Conservation (phyloP, 2,797 vertebrate genomes). For the Hydrocynus forskahlii region DNA sequence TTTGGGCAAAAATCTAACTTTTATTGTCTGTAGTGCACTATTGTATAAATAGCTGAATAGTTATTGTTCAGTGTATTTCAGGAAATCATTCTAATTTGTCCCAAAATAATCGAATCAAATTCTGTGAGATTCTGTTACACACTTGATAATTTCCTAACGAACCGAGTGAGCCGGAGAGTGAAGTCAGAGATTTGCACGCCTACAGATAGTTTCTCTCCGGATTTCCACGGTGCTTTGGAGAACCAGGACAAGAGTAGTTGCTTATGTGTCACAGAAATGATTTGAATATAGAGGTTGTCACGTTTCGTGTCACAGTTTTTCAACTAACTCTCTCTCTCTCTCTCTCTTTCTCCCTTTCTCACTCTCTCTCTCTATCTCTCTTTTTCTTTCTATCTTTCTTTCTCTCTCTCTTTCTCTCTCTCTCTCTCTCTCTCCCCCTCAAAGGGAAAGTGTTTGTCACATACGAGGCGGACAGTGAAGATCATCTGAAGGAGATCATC, state of each 20-base stretch:
- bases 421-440: not conserved
- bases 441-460: slow-evolving; percentile 82
- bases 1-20: too few relatives aligned
- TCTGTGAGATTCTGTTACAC: not conserved
- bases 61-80: too few relatives aligned
- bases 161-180: not conserved
- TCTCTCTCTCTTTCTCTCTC: too few relatives aligned
- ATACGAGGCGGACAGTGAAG: slow-evolving; percentile 79
- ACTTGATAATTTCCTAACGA: not conserved
- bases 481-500: slow-evolving; percentile 81
- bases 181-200: not conserved
- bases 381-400: not conserved
- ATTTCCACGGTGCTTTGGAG: not conserved
- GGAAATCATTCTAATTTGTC: too few relatives aligned
- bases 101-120: too few relatives aligned
- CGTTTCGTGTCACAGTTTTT: not conserved
- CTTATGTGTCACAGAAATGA: not conserved
- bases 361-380: not conserved
- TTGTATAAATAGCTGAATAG: too few relatives aligned
- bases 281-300: not conserved
- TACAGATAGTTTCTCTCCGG: not conserved
- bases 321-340: not conserved
- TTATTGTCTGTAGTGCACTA: too few relatives aligned
- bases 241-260: not conserved
- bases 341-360: not conserved